Evolutionary conservation across 2,113 vertebrate species (phyloP).

Genomic region (Indri indri): DNA sequence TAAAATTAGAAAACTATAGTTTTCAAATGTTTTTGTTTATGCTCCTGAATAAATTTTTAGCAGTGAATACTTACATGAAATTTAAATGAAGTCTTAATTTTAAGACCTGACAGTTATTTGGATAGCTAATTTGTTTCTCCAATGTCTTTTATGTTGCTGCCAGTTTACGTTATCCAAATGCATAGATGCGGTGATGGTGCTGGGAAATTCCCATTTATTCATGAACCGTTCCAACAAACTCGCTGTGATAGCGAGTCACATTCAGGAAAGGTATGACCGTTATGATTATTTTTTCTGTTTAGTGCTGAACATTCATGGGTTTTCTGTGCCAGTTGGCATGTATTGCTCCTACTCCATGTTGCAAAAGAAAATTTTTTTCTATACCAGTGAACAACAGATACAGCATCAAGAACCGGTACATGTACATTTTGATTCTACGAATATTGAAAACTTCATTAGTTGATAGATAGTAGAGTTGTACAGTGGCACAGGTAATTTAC

Average conservation of each 20-base stretch:
- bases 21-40: background rate
- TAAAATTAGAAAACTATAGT: background rate
- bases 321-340: background rate
- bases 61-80: background rate
- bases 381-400: background rate
- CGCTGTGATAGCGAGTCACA: constrained; percentile 95
- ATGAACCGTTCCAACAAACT: constrained; percentile 94
- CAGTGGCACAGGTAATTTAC: background rate
- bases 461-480: background rate
- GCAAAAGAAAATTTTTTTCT: background rate
- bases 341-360: background rate
- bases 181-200: constrained; percentile 93
- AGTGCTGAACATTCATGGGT: rapidly evolving
- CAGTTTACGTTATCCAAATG: constrained; percentile 96
- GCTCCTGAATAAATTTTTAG: no score
- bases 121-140: background rate
- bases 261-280: constrained; percentile 91
- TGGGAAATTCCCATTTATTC: constrained; percentile 94
- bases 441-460: no score
- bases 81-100: background rate
- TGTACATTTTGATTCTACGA: rapidly evolving
- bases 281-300: rapidly evolving
- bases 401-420: background rate
- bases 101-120: background rate
- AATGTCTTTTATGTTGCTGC: background rate